Evolutionary conservation across 2,888 invertebrate genomes (phyloP).

Genomic region (Drosophila meridiana): DNA sequence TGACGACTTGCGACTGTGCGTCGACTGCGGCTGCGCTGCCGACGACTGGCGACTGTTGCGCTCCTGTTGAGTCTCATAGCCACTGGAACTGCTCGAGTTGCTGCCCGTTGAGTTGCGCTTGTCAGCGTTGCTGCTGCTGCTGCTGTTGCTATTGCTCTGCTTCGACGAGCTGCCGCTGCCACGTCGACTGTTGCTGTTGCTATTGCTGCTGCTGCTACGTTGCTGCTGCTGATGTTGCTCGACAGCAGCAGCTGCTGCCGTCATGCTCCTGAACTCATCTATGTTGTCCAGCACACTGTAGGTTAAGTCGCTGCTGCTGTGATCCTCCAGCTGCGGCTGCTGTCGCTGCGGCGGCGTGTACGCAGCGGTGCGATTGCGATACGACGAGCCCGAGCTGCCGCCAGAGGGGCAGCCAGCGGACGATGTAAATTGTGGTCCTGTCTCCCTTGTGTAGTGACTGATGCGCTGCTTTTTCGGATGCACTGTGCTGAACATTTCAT

Average conservation of each 20-base stretch:
- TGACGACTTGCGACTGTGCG: conserved; percentile 57
- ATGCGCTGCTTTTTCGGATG: conserved; percentile 92
- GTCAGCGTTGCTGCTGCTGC: conserved; percentile 54
- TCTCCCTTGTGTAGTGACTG: conserved; percentile 91
- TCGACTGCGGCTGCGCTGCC: conserved; percentile 19
- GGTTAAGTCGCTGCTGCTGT: conserved; percentile 79
- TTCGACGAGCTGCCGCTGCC: conserved; percentile 52
- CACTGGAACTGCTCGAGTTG: conserved; percentile 68
- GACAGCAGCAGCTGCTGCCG: conserved; percentile 50
- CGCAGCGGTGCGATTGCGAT: conserved; percentile 52
- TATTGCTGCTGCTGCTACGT: conserved; percentile 25
- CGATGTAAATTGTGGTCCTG: conserved; percentile 31
- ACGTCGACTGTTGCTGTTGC: conserved; percentile 42
- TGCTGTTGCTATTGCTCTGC: conserved; percentile 30
- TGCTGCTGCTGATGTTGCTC: conserved; percentile 46
- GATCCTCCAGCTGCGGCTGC: conserved; percentile 59
- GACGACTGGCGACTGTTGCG: conserved; percentile 51
- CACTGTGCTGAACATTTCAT: conserved; percentile 85
- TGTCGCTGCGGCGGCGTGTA: conserved; percentile 75
- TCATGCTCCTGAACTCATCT: conserved; percentile 80
- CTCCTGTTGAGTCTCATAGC: conserved; percentile 64
- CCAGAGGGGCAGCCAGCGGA: conserved; percentile 11
- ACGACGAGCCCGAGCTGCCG: conserved; percentile 36
- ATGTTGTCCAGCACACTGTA: conserved; percentile 83
- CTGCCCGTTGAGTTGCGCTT: conserved; percentile 74